These are phyloP conservation scores for Lottia gigantea DNA, from an alignment of 2,888 invertebrate species.

Conservation along the genomic window DNA sequence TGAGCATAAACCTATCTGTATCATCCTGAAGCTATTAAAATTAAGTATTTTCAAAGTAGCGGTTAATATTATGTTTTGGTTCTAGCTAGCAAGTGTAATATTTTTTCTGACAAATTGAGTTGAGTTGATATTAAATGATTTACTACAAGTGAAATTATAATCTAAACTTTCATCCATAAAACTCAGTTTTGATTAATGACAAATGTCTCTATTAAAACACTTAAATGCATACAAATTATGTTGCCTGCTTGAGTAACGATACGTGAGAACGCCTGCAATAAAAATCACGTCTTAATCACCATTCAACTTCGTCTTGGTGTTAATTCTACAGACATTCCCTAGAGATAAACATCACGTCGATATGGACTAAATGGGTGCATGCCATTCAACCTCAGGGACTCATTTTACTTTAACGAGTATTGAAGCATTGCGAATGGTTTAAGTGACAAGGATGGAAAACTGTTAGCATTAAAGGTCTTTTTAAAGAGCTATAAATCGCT, in stretches of 20 bases:
- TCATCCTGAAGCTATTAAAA: too few species aligned
- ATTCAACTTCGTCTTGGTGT: background rate
- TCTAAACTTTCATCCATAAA: too few species aligned
- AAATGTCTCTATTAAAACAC: too few species aligned
- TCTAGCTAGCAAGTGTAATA: too few species aligned
- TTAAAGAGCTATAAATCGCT: conserved; percentile 4
- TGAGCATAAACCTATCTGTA: too few species aligned
- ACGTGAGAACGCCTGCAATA: background rate
- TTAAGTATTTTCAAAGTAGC: too few species aligned
- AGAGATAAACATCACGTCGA: background rate
- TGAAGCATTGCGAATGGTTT: conserved; percentile 2
- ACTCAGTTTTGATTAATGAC: too few species aligned
- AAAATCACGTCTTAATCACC: conserved; percentile 4
- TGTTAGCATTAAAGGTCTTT: conserved; percentile 11
- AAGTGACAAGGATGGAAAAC: conserved; percentile 2
- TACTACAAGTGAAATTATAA: too few species aligned
- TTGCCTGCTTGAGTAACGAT: background rate
- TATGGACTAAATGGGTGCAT: conserved; percentile 1
- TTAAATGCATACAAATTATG: conserved; percentile 5
- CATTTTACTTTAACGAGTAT: conserved; percentile 2
- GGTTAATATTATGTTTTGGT: too few species aligned
- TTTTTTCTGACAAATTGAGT: too few species aligned
- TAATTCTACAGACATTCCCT: background rate
- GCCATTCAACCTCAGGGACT: conserved; percentile 1
- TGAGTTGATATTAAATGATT: too few species aligned